Conservation (phyloP, 2,113 vertebrate species). For the Podarcis cretensis region DNA sequence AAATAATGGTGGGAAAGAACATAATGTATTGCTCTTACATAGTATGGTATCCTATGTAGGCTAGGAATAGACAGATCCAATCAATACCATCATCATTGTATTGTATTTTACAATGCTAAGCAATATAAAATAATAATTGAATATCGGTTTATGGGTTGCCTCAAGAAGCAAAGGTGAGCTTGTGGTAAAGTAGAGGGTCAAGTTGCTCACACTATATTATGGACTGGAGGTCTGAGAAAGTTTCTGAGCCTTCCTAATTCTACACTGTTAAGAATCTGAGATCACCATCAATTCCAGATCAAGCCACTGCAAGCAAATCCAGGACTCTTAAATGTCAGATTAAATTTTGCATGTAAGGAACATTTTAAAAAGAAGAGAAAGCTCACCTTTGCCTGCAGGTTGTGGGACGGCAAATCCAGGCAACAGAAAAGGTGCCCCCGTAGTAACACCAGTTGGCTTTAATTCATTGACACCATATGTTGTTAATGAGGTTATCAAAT, state of each 20-base stretch:
- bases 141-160: background rate
- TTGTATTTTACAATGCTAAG: background rate
- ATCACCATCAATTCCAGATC: background rate
- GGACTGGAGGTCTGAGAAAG: background rate
- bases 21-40: background rate
- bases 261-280: background rate
- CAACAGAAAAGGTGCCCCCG: slow-evolving; percentile 93
- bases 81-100: background rate
- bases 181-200: background rate
- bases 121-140: background rate
- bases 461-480: slow-evolving; percentile 93
- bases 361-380: background rate
- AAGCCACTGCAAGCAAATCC: background rate
- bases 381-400: slow-evolving; percentile 91
- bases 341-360: background rate
- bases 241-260: background rate
- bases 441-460: slow-evolving; percentile 93
- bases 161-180: background rate
- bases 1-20: background rate
- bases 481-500: slow-evolving; percentile 94
- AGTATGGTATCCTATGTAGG: background rate
- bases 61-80: no score
- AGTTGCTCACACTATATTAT: background rate
- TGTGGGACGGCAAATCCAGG: slow-evolving; percentile 96
- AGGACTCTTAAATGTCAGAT: background rate